A percentile compares a stretch with the other conserved stretches of the same genome.
These are phyloP conservation scores for Chironex yamaguchii DNA, from an alignment of 30 jellyfish, hydroid and myxozoan genomes.

Conservation along the genomic window DNA sequence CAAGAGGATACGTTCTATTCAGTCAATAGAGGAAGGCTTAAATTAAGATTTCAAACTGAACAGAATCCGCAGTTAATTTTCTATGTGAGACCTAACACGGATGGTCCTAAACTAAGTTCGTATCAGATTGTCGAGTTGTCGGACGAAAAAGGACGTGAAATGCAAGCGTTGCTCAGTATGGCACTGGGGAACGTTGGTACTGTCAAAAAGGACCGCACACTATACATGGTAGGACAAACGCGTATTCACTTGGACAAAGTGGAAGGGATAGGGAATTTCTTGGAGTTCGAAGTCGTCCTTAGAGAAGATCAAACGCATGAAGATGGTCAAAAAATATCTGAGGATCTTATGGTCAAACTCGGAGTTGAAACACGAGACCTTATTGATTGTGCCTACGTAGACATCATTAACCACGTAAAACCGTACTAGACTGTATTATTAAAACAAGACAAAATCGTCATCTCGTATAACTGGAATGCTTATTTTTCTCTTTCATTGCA, in stretches of 20 bases:
- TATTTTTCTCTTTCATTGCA: too few species aligned
- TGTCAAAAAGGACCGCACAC: constrained; percentile 7
- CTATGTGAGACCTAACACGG: background rate
- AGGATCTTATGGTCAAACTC: background rate
- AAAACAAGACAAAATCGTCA: too few species aligned
- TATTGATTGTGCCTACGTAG: constrained; percentile 10
- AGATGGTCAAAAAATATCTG: constrained; percentile 11
- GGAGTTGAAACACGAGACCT: background rate
- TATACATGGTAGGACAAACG: constrained; percentile 30
- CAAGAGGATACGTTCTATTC: background rate
- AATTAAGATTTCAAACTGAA: background rate
- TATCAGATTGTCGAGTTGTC: background rate
- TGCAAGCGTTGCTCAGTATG: background rate
- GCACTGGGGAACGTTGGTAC: background rate
- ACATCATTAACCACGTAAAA: too few species aligned
- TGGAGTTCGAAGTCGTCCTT: constrained; percentile 28
- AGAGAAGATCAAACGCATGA: constrained; percentile 5
- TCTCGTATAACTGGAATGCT: too few species aligned
- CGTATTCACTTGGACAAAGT: constrained; percentile 28
- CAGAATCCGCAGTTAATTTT: background rate
- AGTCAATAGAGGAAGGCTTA: background rate
- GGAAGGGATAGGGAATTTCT: constrained; percentile 15
- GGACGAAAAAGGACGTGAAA: background rate
- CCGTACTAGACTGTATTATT: too few species aligned
- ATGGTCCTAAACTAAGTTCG: constrained; percentile 24